Percentiles rank a stretch among this genome's conserved stretches.
These are phyloP conservation scores for Stegodyphus dumicola DNA, from an alignment of 1,140 invertebrate genomes.

Conservation along the genomic window DNA sequence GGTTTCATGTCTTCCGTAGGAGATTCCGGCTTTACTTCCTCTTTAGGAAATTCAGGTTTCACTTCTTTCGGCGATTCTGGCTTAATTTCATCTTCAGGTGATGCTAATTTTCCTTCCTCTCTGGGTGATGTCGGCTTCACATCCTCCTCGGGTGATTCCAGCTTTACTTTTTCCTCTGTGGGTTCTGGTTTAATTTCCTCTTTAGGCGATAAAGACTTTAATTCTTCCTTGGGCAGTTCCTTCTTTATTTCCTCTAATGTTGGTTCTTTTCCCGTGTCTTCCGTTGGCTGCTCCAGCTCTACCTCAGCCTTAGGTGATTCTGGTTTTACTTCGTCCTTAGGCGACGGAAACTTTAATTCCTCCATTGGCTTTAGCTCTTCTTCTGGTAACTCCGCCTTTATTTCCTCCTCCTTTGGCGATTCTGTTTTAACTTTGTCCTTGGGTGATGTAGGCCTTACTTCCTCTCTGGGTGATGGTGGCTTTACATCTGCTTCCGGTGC, in stretches of 20 bases:
- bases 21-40: too few species aligned
- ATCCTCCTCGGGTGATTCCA: neutral
- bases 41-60: constrained; percentile 63
- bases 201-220: neutral
- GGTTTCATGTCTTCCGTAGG: neutral
- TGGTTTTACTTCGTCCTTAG: neutral
- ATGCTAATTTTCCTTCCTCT: too few species aligned
- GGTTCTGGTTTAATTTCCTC: neutral
- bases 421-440: neutral
- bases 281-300: neutral
- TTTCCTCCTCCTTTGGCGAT: neutral
- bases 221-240: neutral
- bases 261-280: neutral
- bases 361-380: neutral
- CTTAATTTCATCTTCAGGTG: too few species aligned
- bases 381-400: neutral
- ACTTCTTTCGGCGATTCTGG: constrained; percentile 71
- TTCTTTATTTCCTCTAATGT: neutral
- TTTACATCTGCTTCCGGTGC: neutral
- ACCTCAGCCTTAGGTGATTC: neutral
- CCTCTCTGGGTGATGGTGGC: neutral
- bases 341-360: neutral
- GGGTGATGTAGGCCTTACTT: neutral
- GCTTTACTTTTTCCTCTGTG: constrained; percentile 1
- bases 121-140: constrained; percentile 67